Evolutionary conservation across 2,888 invertebrate genomes (phyloP), one percentile per base, ranked within the genome.

Genomic region (Eupithecia inturbata): DNA sequence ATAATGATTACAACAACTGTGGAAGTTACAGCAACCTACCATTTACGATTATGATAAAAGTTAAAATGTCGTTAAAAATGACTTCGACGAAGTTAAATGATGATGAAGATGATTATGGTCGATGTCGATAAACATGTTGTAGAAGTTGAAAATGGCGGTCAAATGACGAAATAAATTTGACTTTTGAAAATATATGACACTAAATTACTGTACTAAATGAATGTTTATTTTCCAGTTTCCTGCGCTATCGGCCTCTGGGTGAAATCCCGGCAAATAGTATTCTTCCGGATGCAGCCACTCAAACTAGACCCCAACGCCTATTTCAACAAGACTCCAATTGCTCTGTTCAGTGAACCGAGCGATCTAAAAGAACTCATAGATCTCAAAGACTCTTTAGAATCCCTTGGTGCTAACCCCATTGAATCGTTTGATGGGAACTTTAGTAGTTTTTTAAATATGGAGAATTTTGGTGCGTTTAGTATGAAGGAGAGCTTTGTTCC

Each of bases 221-320:
- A n/a, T n/a, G n/a, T n/a, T n/a, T n/a, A n/a, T n/a, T n/a, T n/a
- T n/a, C n/a, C n/a, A 95, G 95, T 95, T 64, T 95, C 97, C 74
- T 96, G 97, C 72, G 96, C 96, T 0, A 88, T 96, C 22, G 97
- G 97, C 12, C 95, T 97, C 28, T 96, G 96, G 84, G 91, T 96
- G 77, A 95, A 95, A 72, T 95, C 95, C 0, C 94, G 95, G 36
- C 96, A 96, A 83, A 95, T 95, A 14, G 95, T 95, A 49, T 95
- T 96, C 81, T 95, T 96, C 74, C 95, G 95, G 68, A 95, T 95
- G 95, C 95, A 95, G 77, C 95, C 96, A 0, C 91, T 97, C 66
- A 92, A 91, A 78, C 85, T 97, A 68, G 96, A 96, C 80, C 95
- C 95, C 79, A 95, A 92, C 39, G 96, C 96, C 0, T 97, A 97